phyloP scores from a whole-genome alignment of 2,888 invertebrate genomes.

The Rambutsinella grinnellia region DNA sequence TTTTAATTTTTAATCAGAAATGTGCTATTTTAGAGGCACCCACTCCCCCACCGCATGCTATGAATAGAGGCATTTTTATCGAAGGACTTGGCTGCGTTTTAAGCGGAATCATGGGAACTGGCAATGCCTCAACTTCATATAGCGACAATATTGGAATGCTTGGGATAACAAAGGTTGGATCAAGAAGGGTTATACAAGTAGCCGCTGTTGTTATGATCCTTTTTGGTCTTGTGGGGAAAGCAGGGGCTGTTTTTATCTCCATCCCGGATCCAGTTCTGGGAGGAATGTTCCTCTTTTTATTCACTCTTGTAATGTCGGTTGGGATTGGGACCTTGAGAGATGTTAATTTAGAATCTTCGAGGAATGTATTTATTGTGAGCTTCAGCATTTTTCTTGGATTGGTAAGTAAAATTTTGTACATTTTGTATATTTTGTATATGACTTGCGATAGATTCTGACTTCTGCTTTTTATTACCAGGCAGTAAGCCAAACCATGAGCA shows the following conservation, averaged over 20 bases:
- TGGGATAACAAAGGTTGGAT: conserved; percentile 87
- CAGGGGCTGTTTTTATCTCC: conserved; percentile 79
- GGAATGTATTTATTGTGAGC: conserved; percentile 92
- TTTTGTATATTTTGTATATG: too few species aligned
- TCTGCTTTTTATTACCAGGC: conserved; percentile 75
- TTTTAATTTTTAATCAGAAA: too few species aligned
- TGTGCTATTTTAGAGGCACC: conserved; percentile 68
- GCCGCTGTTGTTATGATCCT: conserved; percentile 81
- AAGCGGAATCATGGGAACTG: conserved; percentile 88
- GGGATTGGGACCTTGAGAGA: conserved; percentile 84
- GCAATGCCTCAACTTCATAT: conserved; percentile 90
- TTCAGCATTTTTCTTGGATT: conserved; percentile 89
- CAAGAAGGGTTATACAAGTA: conserved; percentile 84
- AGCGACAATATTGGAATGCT: conserved; percentile 93
- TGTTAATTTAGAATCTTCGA: conserved; percentile 84
- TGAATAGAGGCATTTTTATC: conserved; percentile 72
- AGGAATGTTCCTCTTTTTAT: conserved; percentile 86
- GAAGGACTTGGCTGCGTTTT: conserved; percentile 77
- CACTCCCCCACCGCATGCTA: conserved; percentile 72
- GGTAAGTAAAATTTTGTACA: too few species aligned
- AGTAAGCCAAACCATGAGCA: conserved; percentile 81
- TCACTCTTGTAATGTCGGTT: conserved; percentile 85
- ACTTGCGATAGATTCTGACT: background rate
- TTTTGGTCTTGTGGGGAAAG: conserved; percentile 82
- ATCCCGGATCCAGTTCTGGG: conserved; percentile 80